Evolutionary conservation across 2,113 vertebrate species (phyloP).

Genomic region (Toxostoma redivivum): DNA sequence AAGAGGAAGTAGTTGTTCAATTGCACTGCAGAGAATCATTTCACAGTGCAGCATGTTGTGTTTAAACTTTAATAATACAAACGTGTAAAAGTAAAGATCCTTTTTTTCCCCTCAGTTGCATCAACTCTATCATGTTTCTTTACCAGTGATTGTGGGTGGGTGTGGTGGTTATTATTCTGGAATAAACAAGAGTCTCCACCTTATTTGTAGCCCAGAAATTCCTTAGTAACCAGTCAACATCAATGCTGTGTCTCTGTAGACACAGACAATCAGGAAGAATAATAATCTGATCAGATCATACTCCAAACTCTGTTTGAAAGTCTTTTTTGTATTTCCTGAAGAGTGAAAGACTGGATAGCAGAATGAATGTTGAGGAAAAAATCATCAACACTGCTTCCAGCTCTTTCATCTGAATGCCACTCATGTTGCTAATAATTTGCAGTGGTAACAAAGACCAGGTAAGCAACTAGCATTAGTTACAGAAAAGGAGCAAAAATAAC

Average conservation of each 20-base stretch:
- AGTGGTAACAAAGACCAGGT: neutral
- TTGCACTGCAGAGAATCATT: neutral
- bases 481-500: neutral
- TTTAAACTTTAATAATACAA: neutral
- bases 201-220: neutral
- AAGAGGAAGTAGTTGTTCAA: neutral
- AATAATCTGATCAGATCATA: neutral
- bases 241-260: neutral
- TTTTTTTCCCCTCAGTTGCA: accelerated
- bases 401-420: neutral
- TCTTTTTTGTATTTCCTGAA: neutral
- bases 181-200: neutral
- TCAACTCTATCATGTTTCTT: neutral
- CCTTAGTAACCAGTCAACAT: neutral
- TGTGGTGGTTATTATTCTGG: neutral
- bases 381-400: neutral
- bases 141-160: neutral
- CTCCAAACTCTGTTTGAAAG: neutral
- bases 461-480: neutral
- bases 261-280: neutral
- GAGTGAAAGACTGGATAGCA: neutral
- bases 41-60: neutral
- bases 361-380: neutral
- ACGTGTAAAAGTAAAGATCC: neutral
- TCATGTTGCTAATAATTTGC: neutral